Evolutionary conservation across 2,888 invertebrate species (phyloP).

Genomic region (Apotomis capreana): DNA sequence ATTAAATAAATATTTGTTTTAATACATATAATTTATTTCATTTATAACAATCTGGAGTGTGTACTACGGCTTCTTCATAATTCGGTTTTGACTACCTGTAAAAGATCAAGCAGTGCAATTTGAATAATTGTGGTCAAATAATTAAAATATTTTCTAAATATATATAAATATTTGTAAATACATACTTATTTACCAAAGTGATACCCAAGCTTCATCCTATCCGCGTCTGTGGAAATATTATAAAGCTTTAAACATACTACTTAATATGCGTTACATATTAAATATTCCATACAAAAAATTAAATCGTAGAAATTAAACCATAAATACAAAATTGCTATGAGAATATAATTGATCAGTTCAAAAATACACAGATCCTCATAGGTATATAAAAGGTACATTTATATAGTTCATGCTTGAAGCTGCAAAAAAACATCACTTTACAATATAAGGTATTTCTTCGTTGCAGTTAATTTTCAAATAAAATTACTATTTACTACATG

Average conservation of each 20-base stretch:
- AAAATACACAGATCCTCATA: no score
- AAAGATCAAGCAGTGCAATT: slow-evolving; percentile 11
- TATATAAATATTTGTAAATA: slow-evolving; percentile 13
- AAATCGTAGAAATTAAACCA: no score
- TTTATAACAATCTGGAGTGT: slow-evolving; percentile 33
- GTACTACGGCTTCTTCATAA: slow-evolving; percentile 6
- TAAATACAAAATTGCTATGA: no score
- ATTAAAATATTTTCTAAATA: not conserved
- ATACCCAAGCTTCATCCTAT: slow-evolving; percentile 29
- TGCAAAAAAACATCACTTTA: no score
- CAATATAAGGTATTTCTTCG: no score
- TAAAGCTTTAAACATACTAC: slow-evolving; percentile 13
- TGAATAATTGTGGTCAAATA: not conserved
- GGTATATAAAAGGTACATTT: no score
- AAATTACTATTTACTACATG: no score
- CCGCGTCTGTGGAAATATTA: slow-evolving; percentile 34
- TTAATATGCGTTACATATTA: no score
- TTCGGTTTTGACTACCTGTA: slow-evolving; percentile 38
- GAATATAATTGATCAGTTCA: no score
- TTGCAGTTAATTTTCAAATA: no score
- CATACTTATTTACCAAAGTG: slow-evolving; percentile 25
- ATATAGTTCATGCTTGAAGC: no score
- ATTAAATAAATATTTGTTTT: slow-evolving; percentile 83
- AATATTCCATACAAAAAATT: not conserved
- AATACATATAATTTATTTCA: slow-evolving; percentile 68